Evolutionary conservation across 2,888 invertebrate species (phyloP).

Genomic region (Eurois occulta): DNA sequence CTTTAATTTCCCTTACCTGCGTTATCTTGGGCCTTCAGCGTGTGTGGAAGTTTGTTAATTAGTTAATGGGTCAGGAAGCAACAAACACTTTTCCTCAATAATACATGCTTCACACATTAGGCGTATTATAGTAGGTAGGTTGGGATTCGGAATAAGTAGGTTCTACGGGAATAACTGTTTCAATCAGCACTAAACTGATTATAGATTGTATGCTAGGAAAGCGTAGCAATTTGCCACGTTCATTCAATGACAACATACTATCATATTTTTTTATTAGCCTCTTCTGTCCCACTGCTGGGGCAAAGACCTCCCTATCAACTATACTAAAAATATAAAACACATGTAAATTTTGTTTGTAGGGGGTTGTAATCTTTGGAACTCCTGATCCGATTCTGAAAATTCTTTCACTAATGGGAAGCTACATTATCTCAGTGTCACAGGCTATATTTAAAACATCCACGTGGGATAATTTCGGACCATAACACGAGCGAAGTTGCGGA

Average conservation of each 20-base stretch:
- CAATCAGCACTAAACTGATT: not conserved
- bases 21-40: slow-evolving; percentile 50
- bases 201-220: not conserved
- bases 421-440: not conserved
- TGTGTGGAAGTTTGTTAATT: slow-evolving; percentile 59
- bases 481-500: not conserved
- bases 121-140: slow-evolving; percentile 1
- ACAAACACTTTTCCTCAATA: slow-evolving; percentile 38
- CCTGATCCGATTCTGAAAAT: not conserved
- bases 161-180: not conserved
- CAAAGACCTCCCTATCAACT: not conserved
- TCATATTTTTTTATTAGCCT: not conserved
- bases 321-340: not conserved
- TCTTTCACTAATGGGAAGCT: not conserved
- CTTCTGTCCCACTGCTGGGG: not conserved
- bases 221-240: not conserved
- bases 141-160: not conserved
- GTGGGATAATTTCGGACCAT: too few relatives aligned
- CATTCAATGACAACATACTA: not conserved
- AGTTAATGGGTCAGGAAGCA: slow-evolving; percentile 51
- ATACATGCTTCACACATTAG: slow-evolving; percentile 9
- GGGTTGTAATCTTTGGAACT: too few relatives aligned
- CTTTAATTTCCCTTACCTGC: slow-evolving; percentile 56
- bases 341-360: not conserved
- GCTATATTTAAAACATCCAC: too few relatives aligned